Base-by-base conservation (phyloP, 2,113 vertebrate genomes). In the Parus major region DNA sequence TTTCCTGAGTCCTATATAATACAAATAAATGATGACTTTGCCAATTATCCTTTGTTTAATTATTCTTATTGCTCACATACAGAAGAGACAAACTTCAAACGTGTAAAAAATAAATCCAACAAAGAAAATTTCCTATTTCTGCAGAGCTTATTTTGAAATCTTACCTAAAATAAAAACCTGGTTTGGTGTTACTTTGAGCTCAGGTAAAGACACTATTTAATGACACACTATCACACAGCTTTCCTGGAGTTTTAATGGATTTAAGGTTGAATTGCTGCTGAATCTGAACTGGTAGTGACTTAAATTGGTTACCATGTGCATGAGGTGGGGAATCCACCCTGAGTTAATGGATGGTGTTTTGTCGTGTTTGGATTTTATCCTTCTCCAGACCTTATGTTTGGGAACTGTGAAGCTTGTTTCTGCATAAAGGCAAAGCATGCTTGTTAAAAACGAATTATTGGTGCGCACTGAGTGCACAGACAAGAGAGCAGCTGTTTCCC, bases 401-500 rank as follows among this genome's bases (percentile, higher is more conserved):
- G 63, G 73, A 94, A 59, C 66, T 93, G 71, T 70, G 84, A 33
- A 41, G 72, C 33, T 60, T 71, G 64, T 68, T 93, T 75, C 80
- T 83, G 31, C 56, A n/a, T 63, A 44, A 72, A 91, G 82, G 90
- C 72, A 80, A 60, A 87, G 75, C 41, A 11, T 23, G 82, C 80
- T 84, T 93, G 80, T 94, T 93, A 86, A 90, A 93, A 93, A 55
- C 84, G 77, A 92, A 11, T 93, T 86, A 93, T 57, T 70, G 68
- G 82, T 86, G 92, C 83, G 56, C 78, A 86, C 57, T 4, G 47
- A 63, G 61, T 33, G 16, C 25, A 9, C 2, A 83, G 91, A 78
- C 72, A 66, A 44, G 92, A 78, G 92, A 93, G 57, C 79, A 76
- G 79, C 83, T 84, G 76, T 76, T 90, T 86, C 50, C 59, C 71